Evolutionary conservation across 2,888 invertebrate species (phyloP).

Genomic region (Drosophila monieri): DNA sequence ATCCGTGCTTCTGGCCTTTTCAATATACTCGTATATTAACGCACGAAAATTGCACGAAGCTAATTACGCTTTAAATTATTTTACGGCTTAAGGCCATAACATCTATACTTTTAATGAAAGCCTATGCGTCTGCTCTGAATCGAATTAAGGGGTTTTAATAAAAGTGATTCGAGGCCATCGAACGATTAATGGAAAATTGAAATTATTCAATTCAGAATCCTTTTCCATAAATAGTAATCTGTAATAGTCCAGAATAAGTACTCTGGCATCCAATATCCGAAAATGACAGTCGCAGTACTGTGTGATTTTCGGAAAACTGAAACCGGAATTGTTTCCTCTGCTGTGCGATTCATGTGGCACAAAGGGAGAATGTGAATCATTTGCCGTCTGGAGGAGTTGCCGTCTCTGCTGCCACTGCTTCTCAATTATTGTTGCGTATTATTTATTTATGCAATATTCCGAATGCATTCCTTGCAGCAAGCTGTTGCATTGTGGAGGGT

Average conservation of each 20-base stretch:
- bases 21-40: constrained; percentile 28
- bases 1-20: constrained; percentile 18
- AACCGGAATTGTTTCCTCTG: constrained; percentile 1
- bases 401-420: background rate
- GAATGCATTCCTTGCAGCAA: constrained; percentile 20
- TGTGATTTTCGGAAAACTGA: constrained; percentile 10
- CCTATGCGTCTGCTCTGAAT: constrained; percentile 29
- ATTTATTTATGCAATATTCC: constrained; percentile 43
- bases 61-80: constrained; percentile 56
- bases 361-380: background rate
- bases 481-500: constrained; percentile 42
- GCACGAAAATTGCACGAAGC: constrained; percentile 39
- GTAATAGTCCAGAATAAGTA: background rate
- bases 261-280: background rate
- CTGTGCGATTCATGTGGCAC: background rate
- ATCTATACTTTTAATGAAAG: constrained; percentile 32
- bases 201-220: background rate
- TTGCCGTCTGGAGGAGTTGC: background rate
- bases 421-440: constrained; percentile 24
- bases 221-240: background rate
- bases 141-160: constrained; percentile 29
- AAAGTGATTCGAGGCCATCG: background rate
- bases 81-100: constrained; percentile 45
- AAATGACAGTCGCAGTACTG: background rate
- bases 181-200: constrained; percentile 1